Base-by-base conservation (phyloP, 2,797 vertebrate species). In the Psittacula echo region DNA sequence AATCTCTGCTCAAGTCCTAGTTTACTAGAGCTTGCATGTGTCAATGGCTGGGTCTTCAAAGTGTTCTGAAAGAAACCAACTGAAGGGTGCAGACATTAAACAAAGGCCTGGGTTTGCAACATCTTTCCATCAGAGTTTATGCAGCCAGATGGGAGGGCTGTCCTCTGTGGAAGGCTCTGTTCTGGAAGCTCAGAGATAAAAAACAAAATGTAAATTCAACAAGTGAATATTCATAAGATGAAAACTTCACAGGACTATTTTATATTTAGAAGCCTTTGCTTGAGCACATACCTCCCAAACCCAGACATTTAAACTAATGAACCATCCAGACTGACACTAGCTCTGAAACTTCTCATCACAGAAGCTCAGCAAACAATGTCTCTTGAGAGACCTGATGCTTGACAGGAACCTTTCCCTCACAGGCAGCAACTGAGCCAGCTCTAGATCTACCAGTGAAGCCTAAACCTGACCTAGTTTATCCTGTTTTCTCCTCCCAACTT, bases 191-290 rank as follows among this genome's bases (percentile, higher is more conserved):
- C 68, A 32, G 37, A 93, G 89, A 97, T 93, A 88, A 97, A 97
- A 97, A 97, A 94, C 94, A 96, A 95, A 95, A 97, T 97, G 95
- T 92, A 97, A 97, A 97, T 97, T 94, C 96, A 97, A 96, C 93
- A 96, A 95, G 94, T 92, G 93, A 97, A 96, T 97, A 96, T 97
- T 97, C 96, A 96, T 97, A 93, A 96, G 91, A 89, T 32, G 45
- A 70, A 89, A 96, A 97, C 91, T 96, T 97, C 94, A 96, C 77
- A 93, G 61, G 91, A 71, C 34, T 70, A 68, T n/a, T 93, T 87
- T 96, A 96, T 96, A 96, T 96, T 97, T 95, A 96, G 96, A 94
- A 92, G 54, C 37, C 30, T 92, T 84, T 87, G 60, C 95, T 92
- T 92, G 65, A 91, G 90, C 90, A 89, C 56, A 24, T 66, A 53